phyloP scores from a whole-genome alignment of 2,888 invertebrate species.

The Neoaliturus tenellus region DNA sequence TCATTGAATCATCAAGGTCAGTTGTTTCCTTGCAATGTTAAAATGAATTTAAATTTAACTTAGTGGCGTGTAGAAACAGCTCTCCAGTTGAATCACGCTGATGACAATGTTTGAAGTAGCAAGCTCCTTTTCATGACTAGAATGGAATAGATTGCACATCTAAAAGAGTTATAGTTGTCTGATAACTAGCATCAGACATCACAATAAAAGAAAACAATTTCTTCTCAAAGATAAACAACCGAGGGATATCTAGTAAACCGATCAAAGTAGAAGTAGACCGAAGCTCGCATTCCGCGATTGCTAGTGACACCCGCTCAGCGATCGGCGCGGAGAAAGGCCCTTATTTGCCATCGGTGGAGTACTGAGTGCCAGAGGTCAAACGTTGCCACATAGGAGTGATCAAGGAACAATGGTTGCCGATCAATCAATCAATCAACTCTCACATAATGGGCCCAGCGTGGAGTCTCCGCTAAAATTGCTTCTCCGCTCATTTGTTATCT shows the following conservation, averaged over 20 bases:
- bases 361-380: constrained; percentile 31
- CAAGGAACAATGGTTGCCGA: constrained; percentile 34
- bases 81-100: no score
- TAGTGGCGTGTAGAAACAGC: no score
- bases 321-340: background rate
- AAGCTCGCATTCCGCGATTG: background rate
- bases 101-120: no score
- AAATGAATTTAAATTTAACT: no score
- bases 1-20: no score
- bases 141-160: no score
- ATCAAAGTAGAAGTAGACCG: background rate
- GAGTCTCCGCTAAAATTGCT: constrained; percentile 29
- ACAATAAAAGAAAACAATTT: no score
- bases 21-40: no score
- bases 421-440: constrained; percentile 39
- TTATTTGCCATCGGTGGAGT: constrained; percentile 8
- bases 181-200: no score
- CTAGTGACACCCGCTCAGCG: background rate
- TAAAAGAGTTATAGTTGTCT: no score
- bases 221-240: no score
- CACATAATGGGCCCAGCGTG: constrained; percentile 38
- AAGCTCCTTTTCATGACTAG: no score
- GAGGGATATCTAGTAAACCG: background rate
- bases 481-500: constrained; percentile 44
- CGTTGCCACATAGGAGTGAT: constrained; percentile 27